Base-by-base conservation (phyloP, 2,888 invertebrate species). In the Sphinx pinastri region DNA sequence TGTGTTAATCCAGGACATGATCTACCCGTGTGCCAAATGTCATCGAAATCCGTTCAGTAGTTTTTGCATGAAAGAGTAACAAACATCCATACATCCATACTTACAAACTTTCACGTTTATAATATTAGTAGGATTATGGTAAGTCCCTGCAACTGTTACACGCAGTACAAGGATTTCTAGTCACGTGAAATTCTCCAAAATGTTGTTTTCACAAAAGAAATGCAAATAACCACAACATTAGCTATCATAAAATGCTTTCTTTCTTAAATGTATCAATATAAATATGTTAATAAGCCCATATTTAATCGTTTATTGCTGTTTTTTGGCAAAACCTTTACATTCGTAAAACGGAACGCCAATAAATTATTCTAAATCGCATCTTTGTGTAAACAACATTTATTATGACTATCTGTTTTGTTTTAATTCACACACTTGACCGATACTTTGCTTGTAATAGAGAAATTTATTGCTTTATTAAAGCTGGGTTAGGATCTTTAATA, bases 251-350 rank as follows among this genome's bases (percentile, higher is more conserved):
- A 60, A 19, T 55, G 19, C 55, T 55, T 59, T 45, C 45, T 16
- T 5, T 11, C 16, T 25, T 63, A 49, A 63, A 63, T 13, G 19
- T 63, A 63, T 25, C 63, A 49, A 7, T 19, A 63, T 63, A 49
- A 63, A 63, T 63, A 47, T 63, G 63, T 63, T 63, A 49, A 63
- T 63, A 63, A 63, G 49, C 63, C 63, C 63, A 63, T 63, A 49
- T 63, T 7, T 49, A 63, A 49, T 19, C 10, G 63, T 63, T 63
- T 63, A 63, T 63, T 63, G 13, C 63, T 63, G 49, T 13, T 63
- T 19, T 63, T 63, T 63, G 63, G 63, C 63, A 63, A 63, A 63
- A 63, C 19, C 63, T 63, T 63, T 16, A 19, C 49, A 13, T 19
- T 19, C 49, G 19, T 16, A 49, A 63, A 63, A 63, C 47, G 19